Conservation (phyloP, 2,113 vertebrate species). For the Cariama cristata region DNA sequence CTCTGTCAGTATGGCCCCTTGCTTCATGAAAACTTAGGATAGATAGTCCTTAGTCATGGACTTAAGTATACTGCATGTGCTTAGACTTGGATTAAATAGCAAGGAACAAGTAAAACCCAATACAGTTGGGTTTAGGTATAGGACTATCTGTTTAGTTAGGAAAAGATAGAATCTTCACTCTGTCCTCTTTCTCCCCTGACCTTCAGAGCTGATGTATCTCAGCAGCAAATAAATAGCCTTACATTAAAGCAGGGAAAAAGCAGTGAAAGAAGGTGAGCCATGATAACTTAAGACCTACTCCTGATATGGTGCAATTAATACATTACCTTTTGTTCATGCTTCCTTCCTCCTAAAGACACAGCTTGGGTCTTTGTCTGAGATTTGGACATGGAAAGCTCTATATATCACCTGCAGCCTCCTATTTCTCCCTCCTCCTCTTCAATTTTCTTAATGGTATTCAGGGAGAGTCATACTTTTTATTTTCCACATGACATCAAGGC, state of each 20-base stretch:
- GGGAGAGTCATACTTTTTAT: neutral
- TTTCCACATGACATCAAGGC: conserved; percentile 28
- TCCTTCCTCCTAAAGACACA: neutral
- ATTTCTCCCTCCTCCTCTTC: neutral
- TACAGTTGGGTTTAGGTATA: neutral
- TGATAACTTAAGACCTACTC: neutral
- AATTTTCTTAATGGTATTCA: conserved; percentile 16
- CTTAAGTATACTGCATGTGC: neutral
- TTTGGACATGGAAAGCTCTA: neutral
- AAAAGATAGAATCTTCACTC: neutral
- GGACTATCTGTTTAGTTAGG: neutral
- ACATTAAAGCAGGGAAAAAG: neutral
- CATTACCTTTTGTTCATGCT: neutral
- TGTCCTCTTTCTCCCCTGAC: neutral
- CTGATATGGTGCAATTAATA: neutral
- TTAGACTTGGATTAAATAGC: neutral
- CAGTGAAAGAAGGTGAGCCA: neutral
- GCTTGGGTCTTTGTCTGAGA: neutral
- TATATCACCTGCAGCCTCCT: neutral
- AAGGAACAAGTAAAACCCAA: neutral
- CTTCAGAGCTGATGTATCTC: neutral
- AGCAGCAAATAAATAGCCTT: neutral
- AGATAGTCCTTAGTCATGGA: neutral
- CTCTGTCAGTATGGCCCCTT: neutral
- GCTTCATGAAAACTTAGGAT: neutral